phyloP scores from a whole-genome alignment of 2,113 vertebrate species.

The Bothrops jararaca region DNA sequence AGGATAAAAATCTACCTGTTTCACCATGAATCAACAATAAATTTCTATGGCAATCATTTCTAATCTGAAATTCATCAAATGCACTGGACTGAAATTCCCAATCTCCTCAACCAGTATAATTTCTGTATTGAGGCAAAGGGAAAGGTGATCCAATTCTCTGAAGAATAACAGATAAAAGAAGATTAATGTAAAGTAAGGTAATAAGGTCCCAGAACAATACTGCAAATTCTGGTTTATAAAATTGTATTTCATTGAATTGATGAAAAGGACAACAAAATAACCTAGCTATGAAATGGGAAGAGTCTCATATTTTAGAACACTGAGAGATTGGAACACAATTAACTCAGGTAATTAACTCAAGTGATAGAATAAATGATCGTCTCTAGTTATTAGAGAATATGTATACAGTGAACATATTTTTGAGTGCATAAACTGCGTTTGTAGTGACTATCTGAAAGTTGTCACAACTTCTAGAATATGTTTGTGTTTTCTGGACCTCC shows the following conservation, averaged over 20 bases:
- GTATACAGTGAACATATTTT: neutral
- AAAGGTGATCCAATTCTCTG: neutral
- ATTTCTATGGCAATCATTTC: neutral
- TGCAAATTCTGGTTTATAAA: slow-evolving; percentile 5
- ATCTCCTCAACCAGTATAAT: neutral
- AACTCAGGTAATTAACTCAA: neutral
- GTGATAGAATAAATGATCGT: neutral
- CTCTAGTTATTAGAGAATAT: neutral
- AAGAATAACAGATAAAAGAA: neutral
- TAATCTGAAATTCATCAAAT: neutral
- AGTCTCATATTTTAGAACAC: neutral
- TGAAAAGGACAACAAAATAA: neutral
- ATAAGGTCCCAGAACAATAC: neutral
- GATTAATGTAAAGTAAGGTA: neutral
- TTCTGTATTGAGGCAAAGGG: neutral
- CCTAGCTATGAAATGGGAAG: neutral
- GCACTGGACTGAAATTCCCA: neutral
- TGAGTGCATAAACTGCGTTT: neutral
- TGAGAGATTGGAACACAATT: neutral
- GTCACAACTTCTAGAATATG: neutral
- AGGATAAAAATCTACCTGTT: slow-evolving; percentile 24
- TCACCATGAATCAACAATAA: slow-evolving; percentile 7
- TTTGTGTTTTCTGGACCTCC: neutral
- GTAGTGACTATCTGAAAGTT: neutral
- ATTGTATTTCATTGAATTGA: neutral